Evolutionary conservation across 2,113 vertebrate species (phyloP), one percentile per base, ranked within the genome.

Genomic region (Paralichthys olivaceus): DNA sequence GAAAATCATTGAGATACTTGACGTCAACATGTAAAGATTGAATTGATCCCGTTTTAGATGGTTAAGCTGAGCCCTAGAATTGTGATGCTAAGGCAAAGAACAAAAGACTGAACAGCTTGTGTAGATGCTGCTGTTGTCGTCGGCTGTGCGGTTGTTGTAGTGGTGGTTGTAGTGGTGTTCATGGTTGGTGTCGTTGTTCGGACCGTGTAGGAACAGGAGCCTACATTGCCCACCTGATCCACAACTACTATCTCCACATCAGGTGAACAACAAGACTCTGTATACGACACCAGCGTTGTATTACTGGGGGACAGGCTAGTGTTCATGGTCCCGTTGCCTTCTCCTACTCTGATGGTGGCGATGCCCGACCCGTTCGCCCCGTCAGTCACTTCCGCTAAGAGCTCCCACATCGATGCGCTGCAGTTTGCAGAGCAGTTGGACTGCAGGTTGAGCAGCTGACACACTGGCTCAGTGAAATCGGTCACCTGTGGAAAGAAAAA

Each of bases 211-310:
- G 32, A 53, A 51, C 90, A 93, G 19, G 72, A 53, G 4, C 37
- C 89, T 1, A 80, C 79, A 4, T 93, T 93, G n/a, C 90, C 91
- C 34, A 78, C 89, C 5, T 12, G 47, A 32, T 93, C 92, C 53
- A 89, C 89, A 23, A 58, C 84, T 63, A 77, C 9, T 45, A 93
- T 58, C 78, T 86, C 84, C 47, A 90, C 51, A 0, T 85, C 66
- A 3, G 76, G 75, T 0, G 72, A 70, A 13, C 81, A 88, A 65
- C 91, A 93, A 17, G 89, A 83, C 0, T 87, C 79, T 3, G 13
- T 84, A 84, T 93, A 93, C 40, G 65, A 67, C 8, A 80, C 87
- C 53, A 86, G 17, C 1, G 65, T 89, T 9, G 71, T 15, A 29
- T 85, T 51, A 28, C 32, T 56, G 13, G 65, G 8, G 0, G 14